Evolutionary conservation across 2,797 vertebrate genomes (phyloP).

Genomic region (Staurois parvus): DNA sequence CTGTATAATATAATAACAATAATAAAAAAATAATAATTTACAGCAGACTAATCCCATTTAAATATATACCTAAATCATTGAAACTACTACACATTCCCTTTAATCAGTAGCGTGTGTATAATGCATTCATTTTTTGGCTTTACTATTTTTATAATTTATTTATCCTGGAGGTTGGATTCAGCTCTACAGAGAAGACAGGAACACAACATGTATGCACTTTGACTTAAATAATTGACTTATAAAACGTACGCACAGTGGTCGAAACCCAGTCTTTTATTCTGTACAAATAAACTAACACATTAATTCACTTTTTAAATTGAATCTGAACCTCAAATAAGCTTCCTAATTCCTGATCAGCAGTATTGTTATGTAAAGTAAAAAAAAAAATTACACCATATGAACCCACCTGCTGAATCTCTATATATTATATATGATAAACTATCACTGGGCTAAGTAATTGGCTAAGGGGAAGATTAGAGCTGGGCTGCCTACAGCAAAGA

Average conservation of each 20-base stretch:
- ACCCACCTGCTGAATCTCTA: slow-evolving; percentile 20
- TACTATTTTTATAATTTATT: too few species aligned
- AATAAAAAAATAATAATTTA: too few species aligned
- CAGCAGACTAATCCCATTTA: too few species aligned
- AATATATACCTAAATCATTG: too few species aligned
- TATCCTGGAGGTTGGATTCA: background rate
- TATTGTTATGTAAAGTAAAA: background rate
- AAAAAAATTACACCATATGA: background rate
- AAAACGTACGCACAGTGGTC: background rate
- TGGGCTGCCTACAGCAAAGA: background rate
- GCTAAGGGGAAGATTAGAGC: background rate
- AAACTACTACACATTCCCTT: too few species aligned
- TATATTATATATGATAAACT: background rate
- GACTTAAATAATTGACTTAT: background rate
- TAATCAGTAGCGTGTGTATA: too few species aligned
- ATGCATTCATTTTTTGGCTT: too few species aligned
- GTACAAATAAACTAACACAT: background rate
- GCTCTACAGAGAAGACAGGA: background rate
- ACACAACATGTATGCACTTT: too few species aligned
- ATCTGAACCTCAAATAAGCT: background rate
- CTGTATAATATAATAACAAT: too few species aligned
- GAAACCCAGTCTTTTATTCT: background rate
- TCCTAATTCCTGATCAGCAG: background rate
- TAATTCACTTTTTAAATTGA: background rate
- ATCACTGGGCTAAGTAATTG: background rate